These are phyloP conservation scores for Falco berigora DNA, from an alignment of 2,797 vertebrate genomes.

Conservation along the genomic window DNA sequence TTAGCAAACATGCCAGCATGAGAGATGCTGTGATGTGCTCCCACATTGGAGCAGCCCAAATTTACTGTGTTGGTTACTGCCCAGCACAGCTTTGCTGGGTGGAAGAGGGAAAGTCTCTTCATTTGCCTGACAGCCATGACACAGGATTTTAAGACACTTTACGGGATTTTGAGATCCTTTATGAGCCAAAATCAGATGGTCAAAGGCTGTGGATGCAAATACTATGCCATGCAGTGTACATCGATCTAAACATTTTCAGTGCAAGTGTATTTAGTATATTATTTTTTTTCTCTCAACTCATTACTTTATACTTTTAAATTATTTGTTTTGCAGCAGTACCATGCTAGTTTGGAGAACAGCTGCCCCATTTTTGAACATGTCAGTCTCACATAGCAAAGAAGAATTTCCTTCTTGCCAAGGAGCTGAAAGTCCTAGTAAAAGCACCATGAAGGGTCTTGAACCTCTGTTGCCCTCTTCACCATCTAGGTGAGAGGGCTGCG, in stretches of 20 bases:
- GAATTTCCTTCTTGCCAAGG: neutral
- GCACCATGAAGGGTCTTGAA: neutral
- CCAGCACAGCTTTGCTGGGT: neutral
- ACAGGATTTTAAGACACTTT: neutral
- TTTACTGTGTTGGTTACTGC: neutral
- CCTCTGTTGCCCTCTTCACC: neutral
- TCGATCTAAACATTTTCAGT: neutral
- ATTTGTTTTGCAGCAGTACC: neutral
- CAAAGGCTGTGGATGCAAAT: neutral
- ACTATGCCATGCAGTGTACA: no score
- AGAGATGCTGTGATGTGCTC: neutral
- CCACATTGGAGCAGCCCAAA: neutral
- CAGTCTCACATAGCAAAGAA: neutral
- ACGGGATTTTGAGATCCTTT: neutral
- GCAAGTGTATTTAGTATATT: neutral
- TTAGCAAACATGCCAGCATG: neutral
- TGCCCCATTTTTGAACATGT: neutral
- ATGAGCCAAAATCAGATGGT: neutral
- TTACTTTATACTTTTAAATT: neutral
- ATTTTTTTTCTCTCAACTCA: neutral
- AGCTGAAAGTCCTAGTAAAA: neutral
- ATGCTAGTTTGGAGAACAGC: neutral
- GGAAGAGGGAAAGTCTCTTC: neutral
- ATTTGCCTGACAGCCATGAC: neutral
- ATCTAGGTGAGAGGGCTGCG: neutral